Evolutionary conservation across 2,113 vertebrate genomes (phyloP).

Genomic region (Dromas ardeola): DNA sequence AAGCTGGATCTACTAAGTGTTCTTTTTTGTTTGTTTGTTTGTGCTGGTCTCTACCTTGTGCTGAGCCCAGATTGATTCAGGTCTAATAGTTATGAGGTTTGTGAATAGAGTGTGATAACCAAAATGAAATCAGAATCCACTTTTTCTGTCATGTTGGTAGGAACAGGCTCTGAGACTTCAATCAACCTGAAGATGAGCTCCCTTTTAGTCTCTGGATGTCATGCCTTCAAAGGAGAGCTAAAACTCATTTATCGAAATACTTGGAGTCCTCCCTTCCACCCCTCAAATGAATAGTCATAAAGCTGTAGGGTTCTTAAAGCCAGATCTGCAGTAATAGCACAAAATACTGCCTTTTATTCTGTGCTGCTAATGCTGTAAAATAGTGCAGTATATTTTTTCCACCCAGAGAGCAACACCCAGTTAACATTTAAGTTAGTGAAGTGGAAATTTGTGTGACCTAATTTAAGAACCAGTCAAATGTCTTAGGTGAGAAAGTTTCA

Average conservation of each 20-base stretch:
- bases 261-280: not conserved
- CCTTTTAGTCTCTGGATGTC: not conserved
- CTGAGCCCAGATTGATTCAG: not conserved
- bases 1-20: not conserved
- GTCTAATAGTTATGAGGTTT: not conserved
- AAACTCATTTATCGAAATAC: conserved; percentile 20
- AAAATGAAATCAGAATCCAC: conserved; percentile 8
- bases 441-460: conserved; percentile 45
- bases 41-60: not conserved
- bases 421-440: conserved; percentile 57
- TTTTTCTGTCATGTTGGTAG: not conserved
- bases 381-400: conserved; percentile 12
- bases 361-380: not conserved
- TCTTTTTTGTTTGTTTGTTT: not conserved
- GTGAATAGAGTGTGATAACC: not conserved
- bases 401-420: not conserved
- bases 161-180: conserved; percentile 11
- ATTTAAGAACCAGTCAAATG: conserved; percentile 43
- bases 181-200: not conserved
- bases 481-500: conserved; percentile 46
- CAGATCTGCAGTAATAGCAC: not conserved
- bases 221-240: not conserved
- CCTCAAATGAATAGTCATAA: conserved; percentile 18
- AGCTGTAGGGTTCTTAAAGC: not conserved
- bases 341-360: conserved; percentile 1